Evolutionary conservation across 2,888 invertebrate genomes (phyloP), one percentile per base, ranked within the genome.

Genomic region (Penaeus monodon): DNA sequence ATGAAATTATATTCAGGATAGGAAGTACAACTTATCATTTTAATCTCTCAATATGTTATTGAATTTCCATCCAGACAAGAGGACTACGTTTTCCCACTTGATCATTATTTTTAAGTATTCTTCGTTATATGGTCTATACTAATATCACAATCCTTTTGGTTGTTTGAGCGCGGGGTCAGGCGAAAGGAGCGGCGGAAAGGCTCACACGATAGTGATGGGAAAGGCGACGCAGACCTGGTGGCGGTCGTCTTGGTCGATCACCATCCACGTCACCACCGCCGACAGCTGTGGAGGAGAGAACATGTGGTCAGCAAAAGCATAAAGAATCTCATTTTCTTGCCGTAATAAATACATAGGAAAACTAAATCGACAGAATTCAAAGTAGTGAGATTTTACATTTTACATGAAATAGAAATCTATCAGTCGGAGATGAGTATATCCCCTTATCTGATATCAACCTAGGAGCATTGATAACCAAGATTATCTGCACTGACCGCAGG

Each of bases 401-500:
- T 57, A 1, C 49, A 14, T 57, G 17, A 44, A 17, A 57, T 17
- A 14, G 57, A 20, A 57, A 57, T 17, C 17, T 17, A 3, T 57
- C 57, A 20, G 17, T 57, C 57, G 17, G 57, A 20, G 57, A 57
- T 1, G 57, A 57, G 17, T 57, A 17, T 57, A 4, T 12, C 17
- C 57, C 4, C 20, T 76, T 3, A 33, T 14, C 24, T 12, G 33
- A 29, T 27, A 29, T 38, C 24, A 24, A 33, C 7, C 24, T 24
- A 76, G 20, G 44, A 33, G 2, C 38, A 74, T 27, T 33, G 38
- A 57, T 17, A 22, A n/a, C 49, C n/a, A 24, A 38, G 10, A n/a
- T 24, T 63, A 79, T 27, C 63, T 27, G 2, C 57, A 86, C 86
- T 82, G 27, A 89, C 87, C 65, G 81, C 76, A 24, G 89, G 89